Conservation (phyloP, 2,113 vertebrate species). For the Hoplias malabaricus region DNA sequence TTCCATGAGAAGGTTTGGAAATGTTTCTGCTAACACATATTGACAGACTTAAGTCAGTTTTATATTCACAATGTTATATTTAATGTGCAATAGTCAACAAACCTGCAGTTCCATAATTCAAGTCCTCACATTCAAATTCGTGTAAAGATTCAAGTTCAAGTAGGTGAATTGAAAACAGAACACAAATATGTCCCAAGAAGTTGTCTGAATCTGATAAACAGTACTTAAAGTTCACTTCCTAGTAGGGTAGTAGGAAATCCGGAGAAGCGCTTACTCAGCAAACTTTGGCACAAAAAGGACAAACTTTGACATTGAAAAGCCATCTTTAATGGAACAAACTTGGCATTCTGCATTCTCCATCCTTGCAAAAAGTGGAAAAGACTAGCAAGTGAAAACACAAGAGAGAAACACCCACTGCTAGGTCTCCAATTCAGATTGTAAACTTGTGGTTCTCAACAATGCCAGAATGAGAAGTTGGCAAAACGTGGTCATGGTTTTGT, state of each 20-base stretch:
- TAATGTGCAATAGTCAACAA: too few species aligned
- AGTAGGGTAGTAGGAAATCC: slow-evolving; percentile 20
- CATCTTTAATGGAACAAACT: not conserved
- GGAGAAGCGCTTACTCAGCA: slow-evolving; percentile 14
- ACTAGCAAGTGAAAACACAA: not conserved
- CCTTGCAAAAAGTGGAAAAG: not conserved
- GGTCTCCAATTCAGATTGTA: not conserved
- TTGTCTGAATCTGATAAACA: not conserved
- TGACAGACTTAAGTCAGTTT: not conserved
- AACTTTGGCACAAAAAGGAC: not conserved
- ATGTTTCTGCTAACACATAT: not conserved
- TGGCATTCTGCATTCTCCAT: not conserved
- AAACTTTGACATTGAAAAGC: not conserved
- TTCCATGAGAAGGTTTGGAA: not conserved
- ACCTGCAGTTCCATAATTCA: not conserved
- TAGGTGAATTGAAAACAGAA: not conserved
- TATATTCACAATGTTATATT: not conserved
- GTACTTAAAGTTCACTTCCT: slow-evolving; percentile 12
- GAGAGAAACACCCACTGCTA: not conserved
- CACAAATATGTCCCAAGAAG: not conserved
- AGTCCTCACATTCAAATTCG: not conserved
- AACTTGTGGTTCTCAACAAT: not conserved
- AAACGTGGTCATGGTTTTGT: too few species aligned
- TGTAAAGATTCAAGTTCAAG: not conserved
- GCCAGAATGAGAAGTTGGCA: not conserved